Conservation (phyloP, 92 coral and sea anemone genomes). For the Zoanthus sansibaricus region DNA sequence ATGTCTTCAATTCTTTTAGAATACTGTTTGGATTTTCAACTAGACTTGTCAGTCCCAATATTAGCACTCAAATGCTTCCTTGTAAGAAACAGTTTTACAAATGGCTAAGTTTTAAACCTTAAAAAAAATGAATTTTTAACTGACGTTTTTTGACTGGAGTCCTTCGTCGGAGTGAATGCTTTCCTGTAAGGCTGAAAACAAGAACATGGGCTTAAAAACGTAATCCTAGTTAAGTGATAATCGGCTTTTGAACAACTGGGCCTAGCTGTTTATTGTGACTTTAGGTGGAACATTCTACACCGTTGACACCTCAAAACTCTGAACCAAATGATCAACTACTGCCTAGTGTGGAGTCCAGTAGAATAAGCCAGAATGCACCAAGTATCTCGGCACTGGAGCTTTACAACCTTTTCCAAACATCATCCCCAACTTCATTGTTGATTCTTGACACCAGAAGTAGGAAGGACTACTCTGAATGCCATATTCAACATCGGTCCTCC, state of each 20-base stretch:
- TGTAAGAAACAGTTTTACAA: too few relatives aligned
- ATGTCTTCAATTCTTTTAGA: too few relatives aligned
- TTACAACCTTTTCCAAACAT: constrained; percentile 62
- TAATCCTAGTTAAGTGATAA: background rate
- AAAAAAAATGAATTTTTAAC: too few relatives aligned
- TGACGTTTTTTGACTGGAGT: too few relatives aligned
- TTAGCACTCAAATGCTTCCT: too few relatives aligned
- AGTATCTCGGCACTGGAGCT: constrained; percentile 71
- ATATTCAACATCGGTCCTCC: constrained; percentile 71
- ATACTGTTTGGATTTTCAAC: too few relatives aligned
- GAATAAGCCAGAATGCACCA: constrained; percentile 14
- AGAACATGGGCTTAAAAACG: too few relatives aligned
- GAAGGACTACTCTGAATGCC: constrained; percentile 68
- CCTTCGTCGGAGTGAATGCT: too few relatives aligned
- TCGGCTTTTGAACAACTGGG: background rate
- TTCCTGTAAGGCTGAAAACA: too few relatives aligned
- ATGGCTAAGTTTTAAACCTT: too few relatives aligned
- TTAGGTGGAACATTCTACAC: constrained; percentile 80
- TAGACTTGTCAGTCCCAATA: too few relatives aligned
- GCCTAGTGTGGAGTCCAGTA: background rate
- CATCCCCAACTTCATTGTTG: constrained; percentile 55
- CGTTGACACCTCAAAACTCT: constrained; percentile 72
- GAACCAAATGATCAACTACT: constrained; percentile 63
- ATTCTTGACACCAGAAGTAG: constrained; percentile 84
- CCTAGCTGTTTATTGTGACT: background rate